A percentile compares a stretch with the other conserved stretches of the same genome.
These are phyloP conservation scores for Scalopus aquaticus DNA, from an alignment of 2,113 vertebrate genomes.

Conservation along the genomic window DNA sequence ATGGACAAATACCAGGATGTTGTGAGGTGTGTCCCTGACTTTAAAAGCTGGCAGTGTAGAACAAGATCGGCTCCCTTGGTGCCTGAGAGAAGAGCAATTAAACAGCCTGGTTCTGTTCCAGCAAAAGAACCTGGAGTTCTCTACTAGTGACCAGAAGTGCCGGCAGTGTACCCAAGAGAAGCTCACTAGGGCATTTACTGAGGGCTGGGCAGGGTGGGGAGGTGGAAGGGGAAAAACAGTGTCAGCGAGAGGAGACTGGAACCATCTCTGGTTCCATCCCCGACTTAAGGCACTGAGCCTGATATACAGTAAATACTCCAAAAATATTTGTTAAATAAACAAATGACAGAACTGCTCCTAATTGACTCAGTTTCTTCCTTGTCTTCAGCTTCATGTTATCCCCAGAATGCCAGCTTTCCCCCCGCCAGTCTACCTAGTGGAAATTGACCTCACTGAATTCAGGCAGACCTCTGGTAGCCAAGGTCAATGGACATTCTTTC, in stretches of 20 bases:
- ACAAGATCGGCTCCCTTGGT: constrained; percentile 25
- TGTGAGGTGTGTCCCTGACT: constrained; percentile 14
- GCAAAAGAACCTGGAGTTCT: background rate
- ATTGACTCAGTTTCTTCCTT: background rate
- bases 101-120: constrained; percentile 31
- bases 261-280: background rate
- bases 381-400: background rate
- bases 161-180: background rate
- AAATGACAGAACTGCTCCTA: background rate
- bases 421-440: background rate
- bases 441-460: background rate
- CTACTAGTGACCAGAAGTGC: background rate
- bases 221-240: background rate
- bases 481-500: background rate
- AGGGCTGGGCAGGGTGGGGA: background rate
- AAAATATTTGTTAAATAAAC: constrained; percentile 9
- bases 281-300: background rate
- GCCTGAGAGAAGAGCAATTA: background rate
- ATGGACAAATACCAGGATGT: background rate
- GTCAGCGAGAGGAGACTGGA: background rate
- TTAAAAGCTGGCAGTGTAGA: background rate
- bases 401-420: background rate
- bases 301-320: background rate
- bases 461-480: background rate
- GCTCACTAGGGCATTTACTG: background rate